Conservation (phyloP, 2,113 vertebrate genomes). For the Phoxinus phoxinus region DNA sequence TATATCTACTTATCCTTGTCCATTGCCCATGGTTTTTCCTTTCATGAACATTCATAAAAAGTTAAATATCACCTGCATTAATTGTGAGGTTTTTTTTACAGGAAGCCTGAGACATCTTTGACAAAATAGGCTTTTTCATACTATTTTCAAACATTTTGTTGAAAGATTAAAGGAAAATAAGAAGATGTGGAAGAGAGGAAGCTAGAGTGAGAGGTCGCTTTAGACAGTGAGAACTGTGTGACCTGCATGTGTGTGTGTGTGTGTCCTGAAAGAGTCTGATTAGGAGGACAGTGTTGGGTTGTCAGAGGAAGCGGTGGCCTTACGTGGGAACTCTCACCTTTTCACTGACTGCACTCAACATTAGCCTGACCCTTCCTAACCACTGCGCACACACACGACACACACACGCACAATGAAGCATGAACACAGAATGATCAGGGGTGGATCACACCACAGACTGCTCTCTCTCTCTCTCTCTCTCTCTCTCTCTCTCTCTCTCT, state of each 20-base stretch:
- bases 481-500: neutral
- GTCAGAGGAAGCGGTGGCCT: constrained; percentile 10
- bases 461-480: neutral
- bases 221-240: constrained; percentile 9
- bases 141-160: neutral
- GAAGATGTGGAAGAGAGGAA: neutral
- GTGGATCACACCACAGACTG: neutral
- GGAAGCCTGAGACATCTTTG: neutral
- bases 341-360: constrained; percentile 2
- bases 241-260: constrained; percentile 6
- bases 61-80: neutral
- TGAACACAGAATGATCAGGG: constrained; percentile 1
- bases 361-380: constrained; percentile 19
- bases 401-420: neutral
- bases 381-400: neutral
- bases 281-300: constrained; percentile 21
- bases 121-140: neutral
- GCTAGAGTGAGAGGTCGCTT: neutral
- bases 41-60: neutral
- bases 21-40: neutral
- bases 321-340: constrained; percentile 25
- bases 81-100: neutral
- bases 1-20: no score
- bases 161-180: neutral
- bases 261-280: constrained; percentile 13